A percentile compares a stretch with the other conserved stretches of the same genome.
These are phyloP conservation scores for Syndactyla subalaris DNA, from an alignment of 2,797 vertebrate species.

Conservation along the genomic window DNA sequence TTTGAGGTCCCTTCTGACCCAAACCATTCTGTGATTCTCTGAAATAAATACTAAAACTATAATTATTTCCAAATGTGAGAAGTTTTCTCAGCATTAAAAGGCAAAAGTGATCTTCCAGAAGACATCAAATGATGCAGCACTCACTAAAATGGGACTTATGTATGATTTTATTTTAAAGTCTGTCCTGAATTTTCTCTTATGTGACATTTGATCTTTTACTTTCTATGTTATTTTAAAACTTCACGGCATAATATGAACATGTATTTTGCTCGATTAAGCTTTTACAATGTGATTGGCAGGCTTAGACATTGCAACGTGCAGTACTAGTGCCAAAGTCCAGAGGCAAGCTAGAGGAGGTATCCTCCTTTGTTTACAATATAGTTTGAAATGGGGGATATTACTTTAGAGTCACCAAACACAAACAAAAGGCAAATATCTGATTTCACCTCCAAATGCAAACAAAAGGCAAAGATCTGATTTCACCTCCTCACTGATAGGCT, in stretches of 20 bases:
- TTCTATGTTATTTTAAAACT: neutral
- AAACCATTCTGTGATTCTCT: neutral
- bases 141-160: neutral
- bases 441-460: neutral
- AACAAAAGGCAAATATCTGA: neutral
- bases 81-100: neutral
- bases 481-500: rapidly evolving
- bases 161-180: neutral
- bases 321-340: neutral
- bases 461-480: neutral
- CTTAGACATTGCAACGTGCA: neutral
- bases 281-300: neutral
- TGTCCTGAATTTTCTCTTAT: neutral
- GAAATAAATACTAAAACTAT: neutral
- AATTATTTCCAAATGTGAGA: neutral
- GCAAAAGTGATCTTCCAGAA: neutral
- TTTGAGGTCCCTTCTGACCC: neutral
- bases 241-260: neutral
- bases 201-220: neutral
- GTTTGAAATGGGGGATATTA: neutral
- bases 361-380: neutral
- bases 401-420: neutral
- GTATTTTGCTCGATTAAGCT: rapidly evolving
- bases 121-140: neutral
- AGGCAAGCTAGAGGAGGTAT: neutral